Evolutionary conservation across 2,113 vertebrate species (phyloP), one percentile per base, ranked within the genome.

Genomic region (Petrocephalus zakoni): DNA sequence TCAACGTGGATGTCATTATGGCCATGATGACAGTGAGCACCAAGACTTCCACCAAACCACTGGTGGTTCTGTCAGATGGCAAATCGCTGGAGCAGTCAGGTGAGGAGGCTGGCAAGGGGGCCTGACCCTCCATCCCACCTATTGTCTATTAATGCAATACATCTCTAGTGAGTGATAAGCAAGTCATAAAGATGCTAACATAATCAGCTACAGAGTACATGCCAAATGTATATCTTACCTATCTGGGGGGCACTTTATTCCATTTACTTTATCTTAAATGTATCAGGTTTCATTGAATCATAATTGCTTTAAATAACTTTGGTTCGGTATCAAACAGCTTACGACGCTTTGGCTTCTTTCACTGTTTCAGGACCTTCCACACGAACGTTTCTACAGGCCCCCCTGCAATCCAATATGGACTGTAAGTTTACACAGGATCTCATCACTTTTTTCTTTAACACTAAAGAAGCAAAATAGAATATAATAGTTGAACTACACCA

Each of bases 1-100:
- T 97, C 42, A 93, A 93, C 0, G 34, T 93, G 52, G 92, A 96
- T 11, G 95, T 94, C 89, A 97, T 99, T 90, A 75, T 99, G 89
- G 92, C 91, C 37, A 97, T 99, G 97, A 96, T 97, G 96, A 95
- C 34, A 42, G 2, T 95, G 93, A 96, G 97, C 93, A 96, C 94
- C 91, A 98, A 96, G 93, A 96, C 94, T 0, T 95, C 96, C 10
- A 97, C 96, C 83, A 98, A 96, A 87, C 95, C 96, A 0, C 94
- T 99, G 53, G 95, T 96, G 22, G 96, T 99, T 86, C 68, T 97
- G 92, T 93, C 93, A 84, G 94, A 94, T 37, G n/a, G 11, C 55
- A 85, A 52, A 19, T 42, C 42, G 7, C 34, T 2, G 53, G 64
- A 72, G 15, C 51, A 52, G 11, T 85, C 53, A 58, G 21, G 10